These are phyloP conservation scores for Plebejus argus DNA, from an alignment of 2,888 invertebrate species.

Conservation along the genomic window DNA sequence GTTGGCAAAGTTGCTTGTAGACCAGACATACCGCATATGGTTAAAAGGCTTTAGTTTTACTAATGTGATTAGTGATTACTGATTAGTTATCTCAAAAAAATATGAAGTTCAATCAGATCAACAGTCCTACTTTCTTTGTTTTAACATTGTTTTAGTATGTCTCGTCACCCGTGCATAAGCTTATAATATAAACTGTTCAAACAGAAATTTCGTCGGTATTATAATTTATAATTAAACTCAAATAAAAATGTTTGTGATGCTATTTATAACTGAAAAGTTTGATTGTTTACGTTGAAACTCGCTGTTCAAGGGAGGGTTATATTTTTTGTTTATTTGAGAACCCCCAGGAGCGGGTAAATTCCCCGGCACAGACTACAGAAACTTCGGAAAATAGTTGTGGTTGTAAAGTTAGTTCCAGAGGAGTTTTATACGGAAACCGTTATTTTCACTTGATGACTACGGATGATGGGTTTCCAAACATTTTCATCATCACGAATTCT, in stretches of 20 bases:
- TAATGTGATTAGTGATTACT: too few species aligned
- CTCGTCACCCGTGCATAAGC: too few species aligned
- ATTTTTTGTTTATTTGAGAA: constrained; percentile 1
- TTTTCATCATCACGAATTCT: neutral
- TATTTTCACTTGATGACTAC: neutral
- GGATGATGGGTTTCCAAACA: neutral
- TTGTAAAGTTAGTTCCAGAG: neutral
- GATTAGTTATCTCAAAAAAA: too few species aligned
- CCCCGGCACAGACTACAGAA: neutral
- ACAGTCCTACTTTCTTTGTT: too few species aligned
- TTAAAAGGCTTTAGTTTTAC: too few species aligned
- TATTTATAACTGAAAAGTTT: neutral
- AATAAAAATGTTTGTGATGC: neutral
- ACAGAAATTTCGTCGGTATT: too few species aligned
- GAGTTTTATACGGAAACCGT: neutral
- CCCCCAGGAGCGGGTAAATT: neutral
- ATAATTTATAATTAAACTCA: neutral
- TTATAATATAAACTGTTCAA: too few species aligned
- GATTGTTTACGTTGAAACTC: neutral
- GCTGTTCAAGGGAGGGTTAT: neutral
- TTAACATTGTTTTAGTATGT: too few species aligned
- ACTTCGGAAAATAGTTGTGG: neutral
- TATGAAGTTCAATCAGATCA: too few species aligned
- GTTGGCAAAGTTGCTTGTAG: too few species aligned
- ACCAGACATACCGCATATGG: too few species aligned